Conservation (phyloP, 2,888 invertebrate genomes). For the Thecophora atra region DNA sequence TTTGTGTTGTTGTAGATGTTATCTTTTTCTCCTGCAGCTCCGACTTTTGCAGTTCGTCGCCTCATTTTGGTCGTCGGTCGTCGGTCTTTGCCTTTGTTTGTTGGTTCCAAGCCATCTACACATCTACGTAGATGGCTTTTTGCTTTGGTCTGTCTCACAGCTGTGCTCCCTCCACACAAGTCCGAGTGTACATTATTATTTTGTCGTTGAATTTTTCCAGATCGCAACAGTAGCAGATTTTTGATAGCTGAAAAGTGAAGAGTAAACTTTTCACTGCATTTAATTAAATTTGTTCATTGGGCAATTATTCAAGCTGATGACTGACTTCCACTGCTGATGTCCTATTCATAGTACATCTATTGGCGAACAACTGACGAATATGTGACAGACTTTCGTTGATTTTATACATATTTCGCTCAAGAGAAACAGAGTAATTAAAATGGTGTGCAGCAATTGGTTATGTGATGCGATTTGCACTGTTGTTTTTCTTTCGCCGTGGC, state of each 20-base stretch:
- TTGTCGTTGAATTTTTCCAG: background rate
- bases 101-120: background rate
- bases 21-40: too few relatives aligned
- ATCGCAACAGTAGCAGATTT: background rate
- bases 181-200: background rate
- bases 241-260: background rate
- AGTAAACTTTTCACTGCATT: background rate
- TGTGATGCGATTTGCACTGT: background rate
- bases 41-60: background rate
- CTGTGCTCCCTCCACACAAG: background rate
- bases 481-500: background rate
- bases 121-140: background rate
- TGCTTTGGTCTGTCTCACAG: background rate
- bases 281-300: background rate
- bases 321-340: background rate
- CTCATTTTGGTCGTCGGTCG: background rate
- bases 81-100: background rate
- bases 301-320: background rate
- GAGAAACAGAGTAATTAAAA: background rate
- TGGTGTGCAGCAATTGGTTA: background rate
- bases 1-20: too few relatives aligned
- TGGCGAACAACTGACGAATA: too few relatives aligned
- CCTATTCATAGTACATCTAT: background rate
- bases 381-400: too few relatives aligned
- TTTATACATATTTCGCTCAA: background rate